A percentile compares a stretch with the other conserved stretches of the same genome.
phyloP scores from a whole-genome alignment of 2,797 vertebrate genomes.

The Thamnophis elegans region DNA sequence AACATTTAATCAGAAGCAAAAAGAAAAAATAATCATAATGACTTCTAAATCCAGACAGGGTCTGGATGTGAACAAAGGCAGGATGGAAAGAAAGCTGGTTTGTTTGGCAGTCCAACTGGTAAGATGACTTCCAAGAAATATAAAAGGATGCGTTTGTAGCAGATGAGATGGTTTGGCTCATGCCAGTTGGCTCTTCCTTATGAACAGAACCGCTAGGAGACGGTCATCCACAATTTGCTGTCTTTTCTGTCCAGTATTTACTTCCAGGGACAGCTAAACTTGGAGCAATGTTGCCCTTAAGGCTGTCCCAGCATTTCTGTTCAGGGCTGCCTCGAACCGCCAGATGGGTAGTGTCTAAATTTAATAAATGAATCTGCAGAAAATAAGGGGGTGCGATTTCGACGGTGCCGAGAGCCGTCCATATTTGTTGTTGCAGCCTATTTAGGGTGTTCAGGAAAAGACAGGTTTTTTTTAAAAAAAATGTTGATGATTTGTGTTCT shows the following conservation, averaged over 20 bases:
- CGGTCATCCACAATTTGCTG: neutral
- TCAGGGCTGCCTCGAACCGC: neutral
- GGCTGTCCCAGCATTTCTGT: neutral
- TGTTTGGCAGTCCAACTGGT: neutral
- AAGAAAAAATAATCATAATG: neutral
- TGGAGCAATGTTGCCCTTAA: neutral
- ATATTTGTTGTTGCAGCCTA: neutral
- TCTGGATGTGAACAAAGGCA: neutral
- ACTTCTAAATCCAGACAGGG: neutral
- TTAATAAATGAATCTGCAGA: neutral
- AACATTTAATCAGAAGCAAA: conserved; percentile 47
- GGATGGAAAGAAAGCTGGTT: neutral
- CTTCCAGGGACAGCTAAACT: neutral
- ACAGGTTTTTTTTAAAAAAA: too few relatives aligned
- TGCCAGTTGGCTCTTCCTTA: neutral
- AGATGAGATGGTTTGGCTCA: neutral
- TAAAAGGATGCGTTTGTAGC: neutral
- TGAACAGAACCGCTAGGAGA: neutral
- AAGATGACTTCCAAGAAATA: neutral
- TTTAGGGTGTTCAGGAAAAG: neutral
- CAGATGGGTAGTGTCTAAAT: neutral
- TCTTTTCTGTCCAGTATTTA: neutral
- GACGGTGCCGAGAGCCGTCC: neutral
- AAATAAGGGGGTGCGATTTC: neutral
- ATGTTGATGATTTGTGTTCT: neutral